These are phyloP conservation scores for Bufo bufo DNA, from an alignment of 2,113 vertebrate genomes.

Conservation along the genomic window DNA sequence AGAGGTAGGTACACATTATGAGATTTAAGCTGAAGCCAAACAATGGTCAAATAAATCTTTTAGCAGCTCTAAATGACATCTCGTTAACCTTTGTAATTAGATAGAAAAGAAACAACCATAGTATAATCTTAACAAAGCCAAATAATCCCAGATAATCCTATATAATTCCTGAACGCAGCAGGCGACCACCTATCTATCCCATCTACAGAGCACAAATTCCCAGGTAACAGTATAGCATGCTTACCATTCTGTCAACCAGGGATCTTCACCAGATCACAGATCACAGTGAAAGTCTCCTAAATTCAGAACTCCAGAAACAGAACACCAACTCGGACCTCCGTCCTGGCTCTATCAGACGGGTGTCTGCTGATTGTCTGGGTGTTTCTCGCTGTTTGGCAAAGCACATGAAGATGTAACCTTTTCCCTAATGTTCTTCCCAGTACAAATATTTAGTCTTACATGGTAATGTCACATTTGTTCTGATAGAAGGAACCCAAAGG, in stretches of 20 bases:
- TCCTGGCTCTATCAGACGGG: not conserved
- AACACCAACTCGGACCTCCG: not conserved
- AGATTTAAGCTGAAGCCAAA: not conserved
- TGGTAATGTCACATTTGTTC: slow-evolving; percentile 1
- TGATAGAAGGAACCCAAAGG: slow-evolving; percentile 1
- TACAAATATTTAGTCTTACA: slow-evolving; percentile 15
- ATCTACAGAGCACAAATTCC: not conserved
- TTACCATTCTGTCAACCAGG: not conserved
- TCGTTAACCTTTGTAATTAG: not conserved
- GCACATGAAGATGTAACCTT: not conserved
- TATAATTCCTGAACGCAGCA: not conserved
- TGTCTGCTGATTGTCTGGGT: slow-evolving; percentile 6
- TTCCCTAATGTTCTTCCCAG: not conserved
- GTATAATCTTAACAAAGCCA: not conserved
- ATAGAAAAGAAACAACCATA: not conserved
- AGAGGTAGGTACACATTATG: not conserved
- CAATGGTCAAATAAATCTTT: not conserved
- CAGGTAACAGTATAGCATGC: not conserved
- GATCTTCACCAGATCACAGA: not conserved
- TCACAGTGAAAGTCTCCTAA: not conserved
- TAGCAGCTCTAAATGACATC: not conserved
- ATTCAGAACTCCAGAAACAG: not conserved
- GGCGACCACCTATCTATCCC: not conserved
- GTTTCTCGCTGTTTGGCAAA: not conserved
- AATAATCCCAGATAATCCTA: not conserved